Base-by-base conservation (phyloP, 2,113 vertebrate genomes). In the Ivindomyrus marchei region DNA sequence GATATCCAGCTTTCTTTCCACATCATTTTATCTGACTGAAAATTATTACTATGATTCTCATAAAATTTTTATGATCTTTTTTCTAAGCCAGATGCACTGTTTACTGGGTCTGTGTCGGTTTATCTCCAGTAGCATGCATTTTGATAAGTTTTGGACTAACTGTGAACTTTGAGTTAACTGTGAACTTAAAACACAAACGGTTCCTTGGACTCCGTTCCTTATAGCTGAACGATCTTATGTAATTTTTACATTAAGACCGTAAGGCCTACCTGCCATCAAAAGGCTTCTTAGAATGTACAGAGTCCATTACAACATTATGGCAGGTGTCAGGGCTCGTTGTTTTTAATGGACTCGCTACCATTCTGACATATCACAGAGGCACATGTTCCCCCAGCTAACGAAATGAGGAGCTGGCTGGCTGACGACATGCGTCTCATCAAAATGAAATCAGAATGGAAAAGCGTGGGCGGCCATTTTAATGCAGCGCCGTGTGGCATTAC, bases 391-490 rank as follows among this genome's bases (percentile, higher is more conserved):
- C 85, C n/a, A n/a, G 13, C 46, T 31, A 15, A 36, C n/a, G 17
- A 87, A 87, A 52, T n/a, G 46, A 87, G 49, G 47, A 24, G 85
- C 49, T 52, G 85, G 85, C 24, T 31, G 85, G 85, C n/a, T 45
- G 46, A 87, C 83, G 83, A 85, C 83, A 85, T 52, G 47, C 47
- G 49, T 52, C 47, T 87, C 47, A 87, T 87, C 46, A 87, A 31
- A 31, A 46, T 52, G n/a, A 87, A 87, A 87, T 87, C n/a, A 31
- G 85, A 36, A 52, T 47, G 49, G 85, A 31, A 52, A 46, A 47
- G 83, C 45, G 83, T 47, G 45, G 45, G 83, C 83, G 7, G 83
- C 45, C 83, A 85, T 85, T 46, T 85, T 85, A 47, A 85, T 47
- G 83, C 45, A 47, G 21, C 45, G 83, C 45, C 19, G 19, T n/a